A percentile compares a stretch with the other conserved stretches of the same genome.
Evolutionary conservation across 2,113 vertebrate genomes (phyloP).

Genomic region (Xiphophorus couchianus): DNA sequence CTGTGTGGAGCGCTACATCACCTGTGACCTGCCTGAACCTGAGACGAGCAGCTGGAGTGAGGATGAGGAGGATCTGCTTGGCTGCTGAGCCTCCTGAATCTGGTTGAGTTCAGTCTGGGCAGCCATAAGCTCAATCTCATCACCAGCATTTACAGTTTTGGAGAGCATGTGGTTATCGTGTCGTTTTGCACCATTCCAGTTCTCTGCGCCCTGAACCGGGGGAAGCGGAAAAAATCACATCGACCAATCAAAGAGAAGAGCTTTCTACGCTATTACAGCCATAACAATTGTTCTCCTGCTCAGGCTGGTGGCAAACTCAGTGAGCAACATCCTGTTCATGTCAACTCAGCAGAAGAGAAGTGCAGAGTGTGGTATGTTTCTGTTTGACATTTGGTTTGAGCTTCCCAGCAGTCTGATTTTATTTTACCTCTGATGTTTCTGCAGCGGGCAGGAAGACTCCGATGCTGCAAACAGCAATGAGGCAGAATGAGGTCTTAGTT

Average conservation of each 20-base stretch:
- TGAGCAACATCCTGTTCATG: no score
- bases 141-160: neutral
- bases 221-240: neutral
- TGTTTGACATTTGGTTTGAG: accelerated
- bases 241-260: conserved; percentile 1
- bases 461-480: no score
- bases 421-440: conserved; percentile 4
- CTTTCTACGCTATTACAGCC: neutral
- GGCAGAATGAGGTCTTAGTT: neutral
- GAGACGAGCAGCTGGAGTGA: conserved; percentile 1
- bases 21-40: conserved; percentile 35
- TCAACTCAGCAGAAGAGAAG: accelerated
- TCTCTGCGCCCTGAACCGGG: conserved; percentile 14
- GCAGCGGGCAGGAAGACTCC: no score
- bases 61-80: conserved; percentile 21
- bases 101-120: neutral
- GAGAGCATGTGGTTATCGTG: neutral
- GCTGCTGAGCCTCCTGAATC: conserved; percentile 7
- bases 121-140: no score
- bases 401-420: conserved; percentile 8
- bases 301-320: neutral
- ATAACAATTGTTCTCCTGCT: neutral
- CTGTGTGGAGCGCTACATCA: conserved; percentile 47
- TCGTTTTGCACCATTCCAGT: conserved; percentile 26
- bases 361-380: accelerated